Base-by-base conservation (phyloP, 1,140 invertebrate species). In the Leptinotarsa lineolata region DNA sequence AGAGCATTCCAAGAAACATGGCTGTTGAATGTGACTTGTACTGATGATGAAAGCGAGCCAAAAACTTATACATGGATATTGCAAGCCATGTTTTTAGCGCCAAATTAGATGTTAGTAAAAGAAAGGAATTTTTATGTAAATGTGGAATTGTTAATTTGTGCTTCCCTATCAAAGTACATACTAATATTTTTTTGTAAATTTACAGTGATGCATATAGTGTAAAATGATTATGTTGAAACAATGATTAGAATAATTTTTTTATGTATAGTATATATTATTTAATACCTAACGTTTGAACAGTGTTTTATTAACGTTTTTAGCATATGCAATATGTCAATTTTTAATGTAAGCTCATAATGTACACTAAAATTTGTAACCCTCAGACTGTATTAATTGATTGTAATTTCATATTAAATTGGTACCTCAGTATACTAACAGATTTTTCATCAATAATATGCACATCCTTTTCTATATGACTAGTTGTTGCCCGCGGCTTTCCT, bases 341-440 rank as follows among this genome's bases (percentile, higher is more conserved):
- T 71, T 71, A 71, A 44, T 18, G 18, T 71, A 71, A 71, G 69
- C 69, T 71, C 69, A 71, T 71, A 45, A 45, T 63, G 68, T 44
- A 44, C 44, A 71, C 58, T 71, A 61, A 71, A 39, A 63, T 71
- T 71, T 71, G 69, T 71, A 71, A 71, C 69, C 69, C 11, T 71
- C 69, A 71, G 69, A 71, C 69, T 71, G 69, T 71, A 71, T 71
- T 70, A 70, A 70, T 70, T 71, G 69, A 70, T 70, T 71, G 69
- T 71, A 71, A 71, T 71, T 71, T 71, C 69, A 71, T 71, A 71
- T 44, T 71, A 71, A 71, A 71, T 54, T 18, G 48, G 48, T 54
- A 54, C 48, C 48, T 54, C 48, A 54, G 6, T 54, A 18, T 15
- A 39, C 30, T 39, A 1, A 11, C 30, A 11, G 30, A 11, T 39